These are phyloP conservation scores for Sternarchorhynchus goeldii DNA, from an alignment of 2,797 vertebrate species.

Conservation along the genomic window DNA sequence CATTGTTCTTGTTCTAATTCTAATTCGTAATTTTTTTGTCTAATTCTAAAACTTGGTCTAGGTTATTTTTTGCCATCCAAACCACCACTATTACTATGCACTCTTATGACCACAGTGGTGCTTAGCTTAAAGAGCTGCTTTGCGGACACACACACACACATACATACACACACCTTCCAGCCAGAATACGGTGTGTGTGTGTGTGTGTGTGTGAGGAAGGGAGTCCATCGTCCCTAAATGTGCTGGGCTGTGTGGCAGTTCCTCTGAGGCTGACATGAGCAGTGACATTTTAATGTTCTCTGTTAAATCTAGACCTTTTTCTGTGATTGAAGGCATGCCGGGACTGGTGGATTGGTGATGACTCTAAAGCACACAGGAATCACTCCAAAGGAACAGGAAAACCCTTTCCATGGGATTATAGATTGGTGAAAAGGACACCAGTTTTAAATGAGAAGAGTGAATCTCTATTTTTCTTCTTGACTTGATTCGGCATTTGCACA, in stretches of 20 bases:
- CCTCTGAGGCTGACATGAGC: slow-evolving; percentile 21
- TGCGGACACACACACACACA: background rate
- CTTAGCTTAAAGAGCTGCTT: too few relatives aligned
- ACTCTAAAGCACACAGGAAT: slow-evolving; percentile 42
- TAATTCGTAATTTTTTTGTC: background rate
- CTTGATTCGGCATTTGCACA: slow-evolving; percentile 29
- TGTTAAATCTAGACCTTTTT: slow-evolving; percentile 33
- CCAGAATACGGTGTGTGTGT: too few relatives aligned
- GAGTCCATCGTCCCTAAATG: slow-evolving; percentile 1
- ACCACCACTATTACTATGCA: too few relatives aligned
- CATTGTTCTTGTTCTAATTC: background rate
- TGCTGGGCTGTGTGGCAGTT: slow-evolving; percentile 11
- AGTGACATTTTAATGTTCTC: slow-evolving; percentile 50
- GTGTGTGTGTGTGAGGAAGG: background rate
- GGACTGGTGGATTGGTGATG: slow-evolving; percentile 40
- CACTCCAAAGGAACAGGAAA: slow-evolving; percentile 27
- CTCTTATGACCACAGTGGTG: too few relatives aligned
- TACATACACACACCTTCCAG: too few relatives aligned
- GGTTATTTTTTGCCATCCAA: too few relatives aligned
- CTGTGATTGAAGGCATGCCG: slow-evolving; percentile 50
- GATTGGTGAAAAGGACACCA: slow-evolving; percentile 45
- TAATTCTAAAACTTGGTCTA: too few relatives aligned
- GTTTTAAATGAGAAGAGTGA: slow-evolving; percentile 48
- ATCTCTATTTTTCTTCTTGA: slow-evolving; percentile 41
- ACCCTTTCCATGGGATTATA: slow-evolving; percentile 44